Percentiles rank a stretch among this genome's conserved stretches.
These are phyloP conservation scores for Zaprionus gabonicus DNA, from an alignment of 1,140 invertebrate species.

Conservation along the genomic window DNA sequence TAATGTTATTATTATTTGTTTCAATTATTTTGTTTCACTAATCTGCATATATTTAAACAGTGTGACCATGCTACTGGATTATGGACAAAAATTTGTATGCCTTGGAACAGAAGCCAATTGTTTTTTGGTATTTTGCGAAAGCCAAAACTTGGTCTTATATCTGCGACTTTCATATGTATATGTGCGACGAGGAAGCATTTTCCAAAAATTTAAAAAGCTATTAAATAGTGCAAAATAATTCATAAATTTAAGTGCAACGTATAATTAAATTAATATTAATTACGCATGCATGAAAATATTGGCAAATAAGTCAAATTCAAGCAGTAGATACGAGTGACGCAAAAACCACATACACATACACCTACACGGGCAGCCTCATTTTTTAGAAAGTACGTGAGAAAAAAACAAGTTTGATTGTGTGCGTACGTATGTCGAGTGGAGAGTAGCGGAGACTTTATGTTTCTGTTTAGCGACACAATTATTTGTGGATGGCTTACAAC, in stretches of 20 bases:
- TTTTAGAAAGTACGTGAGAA: conserved; percentile 74
- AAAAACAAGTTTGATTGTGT: conserved; percentile 66
- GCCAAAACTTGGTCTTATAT: conserved; percentile 23
- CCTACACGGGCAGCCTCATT: conserved; percentile 42
- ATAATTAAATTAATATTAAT: conserved; percentile 37
- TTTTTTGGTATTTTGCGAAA: conserved; percentile 22
- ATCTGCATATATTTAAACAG: background rate
- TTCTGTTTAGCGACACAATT: conserved; percentile 61
- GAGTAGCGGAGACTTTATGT: conserved; percentile 69
- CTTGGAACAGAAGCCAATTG: background rate
- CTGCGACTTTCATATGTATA: conserved; percentile 43
- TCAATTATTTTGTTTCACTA: background rate
- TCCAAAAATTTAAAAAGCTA: conserved; percentile 56
- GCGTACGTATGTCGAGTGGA: conserved; percentile 63
- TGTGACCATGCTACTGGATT: conserved; percentile 7
- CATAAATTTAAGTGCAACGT: conserved; percentile 66
- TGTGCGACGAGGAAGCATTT: conserved; percentile 70
- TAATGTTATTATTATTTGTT: background rate
- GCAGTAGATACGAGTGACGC: conserved; percentile 49
- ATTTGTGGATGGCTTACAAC: conserved; percentile 76
- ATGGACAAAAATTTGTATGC: background rate
- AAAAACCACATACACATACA: conserved; percentile 44
- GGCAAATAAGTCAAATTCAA: conserved; percentile 18
- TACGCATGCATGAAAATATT: conserved; percentile 43
- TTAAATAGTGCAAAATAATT: conserved; percentile 72